Percentiles rank a stretch among this genome's conserved stretches.
Evolutionary conservation across 92 coral and sea anemone species (phyloP).

Genomic region (Phenganax marumi): DNA sequence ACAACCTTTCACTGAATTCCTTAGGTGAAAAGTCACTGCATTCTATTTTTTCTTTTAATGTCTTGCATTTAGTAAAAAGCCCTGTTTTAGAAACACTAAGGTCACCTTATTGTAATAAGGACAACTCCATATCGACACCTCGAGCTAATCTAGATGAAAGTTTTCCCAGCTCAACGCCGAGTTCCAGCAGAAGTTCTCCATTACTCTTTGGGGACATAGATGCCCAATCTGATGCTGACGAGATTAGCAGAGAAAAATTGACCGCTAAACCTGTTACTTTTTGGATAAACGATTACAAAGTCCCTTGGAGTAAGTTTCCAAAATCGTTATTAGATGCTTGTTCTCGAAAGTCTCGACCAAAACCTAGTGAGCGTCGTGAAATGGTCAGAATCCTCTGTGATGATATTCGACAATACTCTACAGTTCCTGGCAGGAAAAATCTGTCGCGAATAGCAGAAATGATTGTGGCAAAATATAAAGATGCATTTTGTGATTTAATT

Average conservation of each 20-base stretch:
- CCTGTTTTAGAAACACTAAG: not conserved
- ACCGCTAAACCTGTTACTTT: not conserved
- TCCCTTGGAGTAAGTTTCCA: conserved; percentile 3
- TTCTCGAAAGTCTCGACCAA: not conserved
- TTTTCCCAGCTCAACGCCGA: not conserved
- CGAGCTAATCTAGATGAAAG: not conserved
- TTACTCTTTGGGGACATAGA: not conserved
- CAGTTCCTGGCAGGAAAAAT: conserved; percentile 1
- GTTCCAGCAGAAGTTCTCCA: not conserved
- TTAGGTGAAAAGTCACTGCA: not conserved
- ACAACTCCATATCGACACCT: conserved; percentile 19
- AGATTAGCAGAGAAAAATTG: not conserved
- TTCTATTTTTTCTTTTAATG: not conserved
- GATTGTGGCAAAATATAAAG: conserved; percentile 8
- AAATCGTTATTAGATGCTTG: not conserved
- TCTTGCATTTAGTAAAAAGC: not conserved
- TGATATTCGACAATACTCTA: not conserved
- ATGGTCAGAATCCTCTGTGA: conserved; percentile 7
- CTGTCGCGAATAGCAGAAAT: conserved; percentile 8
- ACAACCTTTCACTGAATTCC: not conserved
- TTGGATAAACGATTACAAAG: not conserved
- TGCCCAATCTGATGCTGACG: not conserved
- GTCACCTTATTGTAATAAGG: not conserved
- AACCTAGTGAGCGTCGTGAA: not conserved
- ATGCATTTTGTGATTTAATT: not conserved